Conservation (phyloP, 1,140 invertebrate species). For the Diabrotica virgifera region DNA sequence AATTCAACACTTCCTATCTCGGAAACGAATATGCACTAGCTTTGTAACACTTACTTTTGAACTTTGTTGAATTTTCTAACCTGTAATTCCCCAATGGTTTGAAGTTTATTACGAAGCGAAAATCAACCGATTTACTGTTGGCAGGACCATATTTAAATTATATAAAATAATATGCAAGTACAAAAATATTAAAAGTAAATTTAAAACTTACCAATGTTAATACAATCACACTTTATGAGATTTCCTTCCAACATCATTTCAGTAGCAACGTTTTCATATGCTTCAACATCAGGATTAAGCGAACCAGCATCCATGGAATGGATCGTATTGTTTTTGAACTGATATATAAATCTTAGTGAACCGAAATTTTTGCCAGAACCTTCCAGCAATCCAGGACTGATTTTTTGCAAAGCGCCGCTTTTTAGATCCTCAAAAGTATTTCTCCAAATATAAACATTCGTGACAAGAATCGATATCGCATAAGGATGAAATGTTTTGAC, state of each 20-base stretch:
- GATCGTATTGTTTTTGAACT: conserved; percentile 50
- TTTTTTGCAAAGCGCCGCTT: conserved; percentile 44
- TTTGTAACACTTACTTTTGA: no score
- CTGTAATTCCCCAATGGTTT: no score
- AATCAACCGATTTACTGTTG: no score
- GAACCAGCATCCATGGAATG: conserved; percentile 49
- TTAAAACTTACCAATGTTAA: conserved; percentile 32
- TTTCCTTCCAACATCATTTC: conserved; percentile 48
- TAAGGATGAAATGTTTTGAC: conserved; percentile 48
- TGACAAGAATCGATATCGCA: conserved; percentile 44
- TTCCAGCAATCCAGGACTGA: conserved; percentile 36
- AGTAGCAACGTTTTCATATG: conserved; percentile 48
- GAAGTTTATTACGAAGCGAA: no score
- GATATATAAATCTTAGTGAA: conserved; percentile 34
- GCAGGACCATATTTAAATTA: no score
- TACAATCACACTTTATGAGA: conserved; percentile 51
- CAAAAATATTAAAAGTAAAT: neutral
- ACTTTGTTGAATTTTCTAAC: no score
- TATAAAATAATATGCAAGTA: no score
- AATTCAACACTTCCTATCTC: no score
- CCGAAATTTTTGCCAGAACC: conserved; percentile 38
- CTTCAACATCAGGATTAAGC: conserved; percentile 49
- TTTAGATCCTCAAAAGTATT: conserved; percentile 49
- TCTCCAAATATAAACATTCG: conserved; percentile 47
- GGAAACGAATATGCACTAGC: no score